Base-by-base conservation (phyloP, 1,140 invertebrate species). In the Nasonia giraulti region DNA sequence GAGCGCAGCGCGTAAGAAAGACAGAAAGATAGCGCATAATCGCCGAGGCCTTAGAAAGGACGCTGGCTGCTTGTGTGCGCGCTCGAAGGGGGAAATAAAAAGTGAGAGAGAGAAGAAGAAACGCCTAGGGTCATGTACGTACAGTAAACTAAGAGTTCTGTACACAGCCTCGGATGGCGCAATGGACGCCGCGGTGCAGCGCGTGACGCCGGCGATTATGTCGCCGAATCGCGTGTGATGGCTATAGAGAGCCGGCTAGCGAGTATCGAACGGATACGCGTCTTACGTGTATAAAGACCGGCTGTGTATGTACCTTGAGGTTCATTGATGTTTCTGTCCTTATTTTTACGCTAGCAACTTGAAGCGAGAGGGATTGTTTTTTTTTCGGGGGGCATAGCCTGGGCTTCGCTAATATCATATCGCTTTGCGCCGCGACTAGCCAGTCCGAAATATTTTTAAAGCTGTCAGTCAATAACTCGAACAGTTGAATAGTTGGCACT, bases 301-400 rank as follows among this genome's bases (percentile, higher is more conserved):
- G 50, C n/a, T 31, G n/a, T 27, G 14, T 80, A 80, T 27, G 14
- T 80, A 80, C 37, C 78, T 80, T 80, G 78, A 66, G 33, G 37
- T 47, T 80, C 78, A 71, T 80, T 80, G 66, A 71, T 80, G 40
- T 80, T 71, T 69, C 23, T 80, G 68, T 37, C 44, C 10, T 27
- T 44, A 69, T 40, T 80, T 66, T 27, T 78, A 77, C n/a, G 27
- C 40, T 79, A 27, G 11, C 66, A 17, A 10, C 7, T 12, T 17
- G 33, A 37, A 5, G 47, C 1, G 14, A 50, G 47, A 14, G 47
- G 1, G 40, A 10, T 44, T 44, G 40, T 44, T 44, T 7, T 8
- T 44, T 44, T 44, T 27, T 27, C 27, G 27, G 27, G 27, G 8
- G 40, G 40, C 6, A 44, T 44, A 44, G 7, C 40, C 10, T 27